Conservation (phyloP, 2,888 invertebrate genomes). For the Machimus rusticus region DNA sequence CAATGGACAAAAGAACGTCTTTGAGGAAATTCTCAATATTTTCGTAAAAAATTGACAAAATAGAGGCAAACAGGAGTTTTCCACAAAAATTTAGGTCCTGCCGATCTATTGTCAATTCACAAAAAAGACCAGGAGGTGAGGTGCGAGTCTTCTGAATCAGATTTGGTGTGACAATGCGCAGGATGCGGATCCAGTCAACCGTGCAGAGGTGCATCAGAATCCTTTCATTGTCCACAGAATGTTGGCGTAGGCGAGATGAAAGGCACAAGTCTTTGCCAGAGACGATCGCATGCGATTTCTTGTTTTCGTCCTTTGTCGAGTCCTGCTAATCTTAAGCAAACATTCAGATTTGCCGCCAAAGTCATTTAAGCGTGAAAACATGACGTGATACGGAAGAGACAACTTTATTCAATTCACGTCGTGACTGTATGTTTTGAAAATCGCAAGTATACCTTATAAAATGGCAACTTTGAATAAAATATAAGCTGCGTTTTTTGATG, state of each 20-base stretch:
- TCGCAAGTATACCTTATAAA: neutral
- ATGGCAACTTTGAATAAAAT: too few relatives aligned
- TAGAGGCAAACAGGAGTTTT: slow-evolving; percentile 26
- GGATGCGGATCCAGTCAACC: slow-evolving; percentile 19
- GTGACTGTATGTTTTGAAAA: neutral
- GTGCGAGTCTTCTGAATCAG: neutral
- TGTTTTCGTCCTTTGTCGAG: neutral
- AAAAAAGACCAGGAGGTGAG: neutral
- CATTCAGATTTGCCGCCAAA: neutral
- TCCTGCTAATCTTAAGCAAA: slow-evolving; percentile 15
- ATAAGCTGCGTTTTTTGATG: too few relatives aligned
- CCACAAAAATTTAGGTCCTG: neutral
- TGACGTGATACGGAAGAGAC: slow-evolving; percentile 3
- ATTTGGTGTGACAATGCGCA: slow-evolving; percentile 8
- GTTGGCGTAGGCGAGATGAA: neutral
- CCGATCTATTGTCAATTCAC: neutral
- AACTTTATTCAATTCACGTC: neutral
- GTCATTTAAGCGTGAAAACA: slow-evolving; percentile 12
- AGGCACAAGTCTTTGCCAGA: neutral
- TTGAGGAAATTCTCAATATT: slow-evolving; percentile 8
- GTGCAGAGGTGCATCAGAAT: neutral
- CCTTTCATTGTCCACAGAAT: neutral
- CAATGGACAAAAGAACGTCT: neutral
- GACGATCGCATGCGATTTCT: neutral
- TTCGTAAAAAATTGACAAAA: neutral